Conservation (phyloP, 2,113 vertebrate species). For the Heliornis fulica region DNA sequence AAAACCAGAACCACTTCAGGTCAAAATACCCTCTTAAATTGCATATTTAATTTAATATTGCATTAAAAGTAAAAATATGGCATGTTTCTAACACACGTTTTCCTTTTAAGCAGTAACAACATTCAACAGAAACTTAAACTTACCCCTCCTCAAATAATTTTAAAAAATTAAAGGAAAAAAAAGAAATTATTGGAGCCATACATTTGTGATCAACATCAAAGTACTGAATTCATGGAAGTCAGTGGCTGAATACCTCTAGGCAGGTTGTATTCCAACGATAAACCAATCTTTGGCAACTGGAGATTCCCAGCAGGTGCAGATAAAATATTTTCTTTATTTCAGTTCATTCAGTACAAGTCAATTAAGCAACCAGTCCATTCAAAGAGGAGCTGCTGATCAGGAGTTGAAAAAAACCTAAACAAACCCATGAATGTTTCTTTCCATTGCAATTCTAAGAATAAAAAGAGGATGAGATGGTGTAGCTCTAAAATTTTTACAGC, state of each 20-base stretch:
- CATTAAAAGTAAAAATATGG: neutral
- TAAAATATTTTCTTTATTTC: constrained; percentile 19
- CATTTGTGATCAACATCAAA: neutral
- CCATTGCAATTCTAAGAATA: neutral
- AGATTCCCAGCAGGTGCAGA: neutral
- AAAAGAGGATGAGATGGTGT: constrained; percentile 4
- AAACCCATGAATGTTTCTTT: neutral
- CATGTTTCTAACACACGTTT: neutral
- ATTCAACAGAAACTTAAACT: neutral
- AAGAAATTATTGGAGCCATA: neutral
- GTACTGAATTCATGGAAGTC: neutral
- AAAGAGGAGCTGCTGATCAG: neutral
- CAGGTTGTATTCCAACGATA: neutral
- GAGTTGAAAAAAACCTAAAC: neutral
- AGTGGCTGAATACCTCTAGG: neutral
- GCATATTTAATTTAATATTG: neutral
- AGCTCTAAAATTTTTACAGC: neutral
- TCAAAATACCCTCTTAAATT: neutral
- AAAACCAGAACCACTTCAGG: neutral
- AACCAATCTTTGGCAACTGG: neutral
- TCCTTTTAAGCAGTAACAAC: neutral
- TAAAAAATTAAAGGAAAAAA: neutral
- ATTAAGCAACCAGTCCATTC: neutral
- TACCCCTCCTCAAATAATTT: neutral
- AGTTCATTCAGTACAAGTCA: neutral